Base-by-base conservation (phyloP, 2,113 vertebrate species). In the Hypanus sabinus region DNA sequence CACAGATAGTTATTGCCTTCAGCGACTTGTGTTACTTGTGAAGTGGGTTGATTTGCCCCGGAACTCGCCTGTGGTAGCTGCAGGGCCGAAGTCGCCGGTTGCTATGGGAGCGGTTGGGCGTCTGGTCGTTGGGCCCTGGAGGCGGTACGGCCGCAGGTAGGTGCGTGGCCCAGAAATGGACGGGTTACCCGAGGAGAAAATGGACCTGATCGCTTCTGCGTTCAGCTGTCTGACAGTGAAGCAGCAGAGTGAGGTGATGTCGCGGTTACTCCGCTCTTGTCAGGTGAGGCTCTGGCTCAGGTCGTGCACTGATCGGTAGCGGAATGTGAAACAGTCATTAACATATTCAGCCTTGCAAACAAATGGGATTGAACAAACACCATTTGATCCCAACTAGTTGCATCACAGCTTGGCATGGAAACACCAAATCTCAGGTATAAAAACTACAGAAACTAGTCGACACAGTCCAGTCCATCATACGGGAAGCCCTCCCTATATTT, bases 181-280 rank as follows among this genome's bases (percentile, higher is more conserved):
- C 10, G 0, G 38, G 20, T 27, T 70, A 5, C 3, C n/a, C 8
- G 36, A 27, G 24, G 36, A 73, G 24, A 93, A 93, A 55, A 46
- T 93, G 38, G 91, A 75, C 24, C 70, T 71, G 36, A 93, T 93
- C 33, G 10, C 11, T 1, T 93, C 91, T 30, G 68, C 10, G 12
- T 93, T 93, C 91, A 12, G 10, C 91, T 73, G 68, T 22, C 70
- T 93, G 20, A 38, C 4, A 11, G 91, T 14, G 27, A 27, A 46
- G 91, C 33, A 93, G 38, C 70, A 93, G 91, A 46, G 46, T 71
- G 68, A 93, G 46, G 38, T 16, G 36, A n/a, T 93, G 68, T 73
- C 68, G 91, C 91, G 91, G 24, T 73, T 93, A 27, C 36, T 93
- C 36, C 91, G 70, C 27, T 36, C 71, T 0, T 93, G 91, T 30